These are phyloP conservation scores for Choloepus didactylus DNA, from an alignment of 2,797 vertebrate species.

Conservation along the genomic window DNA sequence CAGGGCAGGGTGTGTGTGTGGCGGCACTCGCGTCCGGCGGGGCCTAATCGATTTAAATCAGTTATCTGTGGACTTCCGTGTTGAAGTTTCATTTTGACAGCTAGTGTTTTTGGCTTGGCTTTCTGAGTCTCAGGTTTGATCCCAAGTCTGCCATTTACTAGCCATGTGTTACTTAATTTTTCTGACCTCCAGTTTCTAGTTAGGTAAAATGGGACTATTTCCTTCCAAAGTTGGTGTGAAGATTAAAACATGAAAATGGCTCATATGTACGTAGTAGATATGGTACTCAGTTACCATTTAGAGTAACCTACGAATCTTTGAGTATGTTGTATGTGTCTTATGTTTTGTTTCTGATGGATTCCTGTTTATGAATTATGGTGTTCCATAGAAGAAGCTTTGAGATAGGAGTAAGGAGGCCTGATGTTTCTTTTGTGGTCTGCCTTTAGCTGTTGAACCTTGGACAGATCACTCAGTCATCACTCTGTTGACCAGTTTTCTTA, in stretches of 20 bases:
- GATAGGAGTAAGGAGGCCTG: not conserved
- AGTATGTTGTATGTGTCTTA: not conserved
- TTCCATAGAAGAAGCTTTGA: not conserved
- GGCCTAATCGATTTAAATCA: not conserved
- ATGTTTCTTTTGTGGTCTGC: not conserved
- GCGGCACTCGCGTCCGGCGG: too few relatives aligned
- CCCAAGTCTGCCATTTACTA: not conserved
- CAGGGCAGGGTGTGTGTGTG: too few relatives aligned
- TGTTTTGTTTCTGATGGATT: constrained; percentile 22
- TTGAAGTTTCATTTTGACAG: not conserved
- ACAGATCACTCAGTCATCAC: not conserved
- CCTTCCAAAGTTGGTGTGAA: not conserved
- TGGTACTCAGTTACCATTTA: not conserved
- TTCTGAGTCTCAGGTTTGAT: not conserved
- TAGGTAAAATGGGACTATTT: constrained; percentile 4
- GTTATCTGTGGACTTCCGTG: not conserved
- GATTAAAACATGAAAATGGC: constrained; percentile 19
- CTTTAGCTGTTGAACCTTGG: not conserved
- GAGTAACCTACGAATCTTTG: not conserved
- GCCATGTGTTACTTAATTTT: not conserved
- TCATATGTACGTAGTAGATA: not conserved
- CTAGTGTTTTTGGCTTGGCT: not conserved
- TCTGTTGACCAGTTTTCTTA: not conserved
- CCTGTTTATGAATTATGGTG: not conserved
- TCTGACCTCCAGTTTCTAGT: not conserved